Base-by-base conservation (phyloP, 2,113 vertebrate species). In the Aix galericulata region DNA sequence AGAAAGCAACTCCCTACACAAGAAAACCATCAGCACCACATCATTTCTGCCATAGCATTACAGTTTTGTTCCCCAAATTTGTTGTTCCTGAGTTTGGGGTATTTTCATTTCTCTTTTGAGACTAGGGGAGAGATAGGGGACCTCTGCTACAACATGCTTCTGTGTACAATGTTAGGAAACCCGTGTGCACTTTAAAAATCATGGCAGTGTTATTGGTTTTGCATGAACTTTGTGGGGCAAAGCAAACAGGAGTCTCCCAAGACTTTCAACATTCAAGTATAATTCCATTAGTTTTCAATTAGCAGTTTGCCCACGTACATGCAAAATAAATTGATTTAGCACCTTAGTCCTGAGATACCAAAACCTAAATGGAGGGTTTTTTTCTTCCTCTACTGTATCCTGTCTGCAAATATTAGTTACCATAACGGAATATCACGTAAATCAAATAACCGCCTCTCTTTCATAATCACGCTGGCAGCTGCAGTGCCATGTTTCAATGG, bases 281-380 rank as follows among this genome's bases (percentile, higher is more conserved):
- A 94, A 97, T 97, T 96, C 94, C 86, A 93, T 97, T 96, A 97
- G 94, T 94, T 97, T 97, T 95, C 97, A 97, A 97, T 98, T 97
- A 98, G 96, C 59, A 97, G 93, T 97, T 97, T 97, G 94, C 88
- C 96, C 97, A 97, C 96, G 91, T 97, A 96, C 46, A 62, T 3
- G 72, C 81, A 96, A 97, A 98, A 97, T 96, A 98, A 98, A 98
- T 97, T 97, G 96, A 98, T 97, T 98, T 97, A 97, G 93, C 96
- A 97, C 97, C 96, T 97, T 95, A 96, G 95, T 96, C 89, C 82
- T 95, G 91, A 96, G 94, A 97, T 84, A 96, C 81, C 50, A 52
- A 96, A 95, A 92, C 78, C 64, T 95, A 95, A 96, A 94, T 71
- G 85, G 80, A 95, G 64, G 23, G 7, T 7, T 38, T 95, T 48